phyloP scores from a whole-genome alignment of 1,140 invertebrate species.

The Capitella teleta region DNA sequence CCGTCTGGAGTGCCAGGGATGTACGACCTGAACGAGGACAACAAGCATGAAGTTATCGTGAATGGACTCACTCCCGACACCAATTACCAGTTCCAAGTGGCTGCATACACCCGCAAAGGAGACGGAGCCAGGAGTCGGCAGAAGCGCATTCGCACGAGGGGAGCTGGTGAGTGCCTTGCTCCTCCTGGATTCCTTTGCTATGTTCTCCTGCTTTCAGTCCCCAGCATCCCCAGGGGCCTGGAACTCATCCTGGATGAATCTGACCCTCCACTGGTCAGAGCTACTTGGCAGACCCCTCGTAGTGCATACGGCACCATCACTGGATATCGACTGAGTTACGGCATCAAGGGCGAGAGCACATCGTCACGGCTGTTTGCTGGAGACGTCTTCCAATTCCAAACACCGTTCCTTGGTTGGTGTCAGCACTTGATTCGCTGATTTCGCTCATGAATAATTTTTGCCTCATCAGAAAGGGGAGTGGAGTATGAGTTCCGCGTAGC shows the following conservation, averaged over 20 bases:
- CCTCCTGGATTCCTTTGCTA: too few relatives aligned
- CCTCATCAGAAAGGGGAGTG: conserved; percentile 8
- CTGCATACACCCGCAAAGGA: conserved; percentile 84
- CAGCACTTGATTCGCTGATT: neutral
- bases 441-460: neutral
- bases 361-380: conserved; percentile 55
- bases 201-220: too few relatives aligned
- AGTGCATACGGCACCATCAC: conserved; percentile 76
- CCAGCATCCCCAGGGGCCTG: conserved; percentile 28
- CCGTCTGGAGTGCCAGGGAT: conserved; percentile 51
- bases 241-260: conserved; percentile 44
- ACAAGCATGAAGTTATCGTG: conserved; percentile 66
- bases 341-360: conserved; percentile 57
- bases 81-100: conserved; percentile 68
- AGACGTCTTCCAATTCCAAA: conserved; percentile 46
- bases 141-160: conserved; percentile 73
- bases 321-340: conserved; percentile 76
- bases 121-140: conserved; percentile 77
- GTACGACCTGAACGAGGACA: conserved; percentile 39
- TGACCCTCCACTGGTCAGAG: conserved; percentile 72
- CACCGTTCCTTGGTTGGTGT: conserved; percentile 48
- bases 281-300: conserved; percentile 78
- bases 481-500: conserved; percentile 90
- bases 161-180: conserved; percentile 56
- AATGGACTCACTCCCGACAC: conserved; percentile 85